These are phyloP conservation scores for Catocala nupta DNA, from an alignment of 2,888 invertebrate species.

Conservation along the genomic window DNA sequence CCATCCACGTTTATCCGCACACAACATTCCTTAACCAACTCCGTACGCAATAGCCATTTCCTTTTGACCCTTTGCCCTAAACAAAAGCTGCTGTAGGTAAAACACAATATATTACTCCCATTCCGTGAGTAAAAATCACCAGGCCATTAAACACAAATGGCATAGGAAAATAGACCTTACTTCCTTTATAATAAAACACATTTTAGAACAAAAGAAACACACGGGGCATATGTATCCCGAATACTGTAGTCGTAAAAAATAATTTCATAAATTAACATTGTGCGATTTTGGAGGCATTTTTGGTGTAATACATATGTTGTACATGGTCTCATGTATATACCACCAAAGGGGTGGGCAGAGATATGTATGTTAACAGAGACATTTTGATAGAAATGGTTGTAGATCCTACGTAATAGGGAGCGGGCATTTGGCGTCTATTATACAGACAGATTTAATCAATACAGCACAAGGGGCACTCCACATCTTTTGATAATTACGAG, in stretches of 20 bases:
- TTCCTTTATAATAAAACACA: conserved; percentile 21
- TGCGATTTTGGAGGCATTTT: background rate
- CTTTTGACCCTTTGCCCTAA: conserved; percentile 19
- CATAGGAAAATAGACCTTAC: conserved; percentile 34
- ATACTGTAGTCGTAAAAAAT: conserved; percentile 20
- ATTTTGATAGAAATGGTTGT: no score
- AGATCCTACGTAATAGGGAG: no score
- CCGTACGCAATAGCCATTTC: conserved; percentile 15
- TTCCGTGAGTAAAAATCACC: conserved; percentile 31
- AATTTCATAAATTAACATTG: conserved; percentile 36
- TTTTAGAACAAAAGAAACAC: conserved; percentile 21
- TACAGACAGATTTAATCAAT: no score
- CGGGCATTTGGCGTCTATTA: no score
- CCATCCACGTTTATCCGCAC: conserved; percentile 11
- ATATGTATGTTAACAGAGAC: no score
- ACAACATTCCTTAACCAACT: conserved; percentile 15
- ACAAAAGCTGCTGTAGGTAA: conserved; percentile 18
- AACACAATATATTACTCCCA: conserved; percentile 39
- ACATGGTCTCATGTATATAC: no score
- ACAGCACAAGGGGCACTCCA: no score
- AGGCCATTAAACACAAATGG: conserved; percentile 32
- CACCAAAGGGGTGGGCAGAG: no score
- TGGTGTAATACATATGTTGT: no score
- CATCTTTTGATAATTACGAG: no score
- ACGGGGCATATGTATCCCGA: conserved; percentile 20